Base-by-base conservation (phyloP, 2,888 invertebrate genomes). In the Molorchus minor region DNA sequence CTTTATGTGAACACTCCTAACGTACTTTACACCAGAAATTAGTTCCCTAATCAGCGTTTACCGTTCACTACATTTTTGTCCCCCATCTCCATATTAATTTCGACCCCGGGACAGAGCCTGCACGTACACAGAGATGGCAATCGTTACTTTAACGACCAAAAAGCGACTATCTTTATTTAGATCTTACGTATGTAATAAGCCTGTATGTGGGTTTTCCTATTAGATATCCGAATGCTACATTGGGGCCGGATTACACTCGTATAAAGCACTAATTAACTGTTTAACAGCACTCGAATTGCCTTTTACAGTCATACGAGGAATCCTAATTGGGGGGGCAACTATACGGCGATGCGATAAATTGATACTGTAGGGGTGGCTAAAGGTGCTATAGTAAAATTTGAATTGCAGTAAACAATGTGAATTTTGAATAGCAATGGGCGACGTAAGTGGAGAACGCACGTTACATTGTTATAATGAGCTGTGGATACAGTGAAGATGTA, bases 211-310 rank as follows among this genome's bases (percentile, higher is more conserved):
- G 55, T 40, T 40, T 35, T 35, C 51, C 16, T 53, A 46, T 58
- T 44, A 43, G 45, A 52, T 21, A 46, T 38, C 13, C 20, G 38
- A 7, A 21, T 19, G 51, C 46, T 33, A 25, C 13, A 20, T 55
- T 36, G 41, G 51, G 44, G 47, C 33, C 15, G 53, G 58, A 68
- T 65, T 65, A 65, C 53, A 64, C 43, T 56, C 59, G 61, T 62
- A 62, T 56, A 57, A 55, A 43, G 46, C 36, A 44, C 61, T 64
- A 65, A 68, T 68, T 61, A 68, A 65, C 64, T 62, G 64, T 61
- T 65, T 58, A 68, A 68, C 65, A 68, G 61, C 62, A 58, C 59
- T 59, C 29, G 57, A 64, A 68, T 67, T 63, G 64, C 51, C 59
- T 51, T 52, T 59, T 51, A 55, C 56, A 61, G 46, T 47, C 68